Evolutionary conservation across 2,113 vertebrate genomes (phyloP), one percentile per base, ranked within the genome.

Genomic region (Melanerpes formicivorus): DNA sequence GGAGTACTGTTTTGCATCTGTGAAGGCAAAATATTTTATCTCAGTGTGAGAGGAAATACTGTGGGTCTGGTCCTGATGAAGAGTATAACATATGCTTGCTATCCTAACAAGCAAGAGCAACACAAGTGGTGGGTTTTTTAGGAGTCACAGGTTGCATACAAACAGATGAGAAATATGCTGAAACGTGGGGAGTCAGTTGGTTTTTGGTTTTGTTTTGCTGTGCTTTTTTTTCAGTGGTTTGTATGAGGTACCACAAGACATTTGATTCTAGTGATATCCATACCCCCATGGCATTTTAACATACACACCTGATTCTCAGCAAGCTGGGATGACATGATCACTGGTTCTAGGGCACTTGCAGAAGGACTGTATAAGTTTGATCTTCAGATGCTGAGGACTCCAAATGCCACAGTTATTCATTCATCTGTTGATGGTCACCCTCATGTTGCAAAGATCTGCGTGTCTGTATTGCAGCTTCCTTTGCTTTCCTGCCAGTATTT

Each of bases 41-140:
- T 62, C 37, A 1, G 1, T 15, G 4, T 37, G 66, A 44, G 11
- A 75, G 29, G 65, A 60, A 65, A 65, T 9, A 30, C 9, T 11
- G 4, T 6, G 6, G 22, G 10, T 30, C 34, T 64, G 30, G 22
- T 40, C 12, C 11, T 59, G n/a, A 27, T 34, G 64, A 63, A 17
- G 14, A 0, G 5, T 18, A 5, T 18, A 37, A 67, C 50, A 12
- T 4, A 18, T 0, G 2, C n/a, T 34, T 17, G 9, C 37, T 26
- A 14, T 13, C 44, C 79, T 50, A 34, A 22, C 3, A 52, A 46
- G 16, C 27, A 25, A 26, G 9, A 59, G 12, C 44, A 40, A 48
- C 1, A 10, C 25, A 42, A 85, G 21, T 3, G 6, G 18, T 25
- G 18, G 9, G 55, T 79, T 34, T 58, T 84, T 58, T 29, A 48